Evolutionary conservation across 1,140 invertebrate species (phyloP).

Genomic region (Harpegnathos saltator): DNA sequence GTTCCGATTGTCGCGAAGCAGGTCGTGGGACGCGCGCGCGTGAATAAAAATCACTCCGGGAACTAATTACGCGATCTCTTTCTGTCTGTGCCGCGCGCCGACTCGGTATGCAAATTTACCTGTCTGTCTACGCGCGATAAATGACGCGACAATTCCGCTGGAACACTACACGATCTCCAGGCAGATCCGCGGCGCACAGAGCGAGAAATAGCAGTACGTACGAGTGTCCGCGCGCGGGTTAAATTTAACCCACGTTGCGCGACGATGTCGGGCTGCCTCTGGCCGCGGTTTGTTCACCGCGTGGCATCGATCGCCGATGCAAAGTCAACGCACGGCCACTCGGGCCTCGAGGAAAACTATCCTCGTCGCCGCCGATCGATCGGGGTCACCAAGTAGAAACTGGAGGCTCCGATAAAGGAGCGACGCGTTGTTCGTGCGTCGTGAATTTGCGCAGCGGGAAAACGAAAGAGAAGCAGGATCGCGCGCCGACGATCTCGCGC

Average conservation of each 20-base stretch:
- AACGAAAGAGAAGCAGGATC: neutral
- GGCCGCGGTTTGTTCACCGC: conserved; percentile 42
- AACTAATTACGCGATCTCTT: no score
- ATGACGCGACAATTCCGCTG: no score
- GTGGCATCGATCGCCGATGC: conserved; percentile 45
- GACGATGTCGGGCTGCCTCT: neutral
- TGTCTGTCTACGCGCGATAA: no score
- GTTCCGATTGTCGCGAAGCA: no score
- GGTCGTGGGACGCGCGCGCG: no score
- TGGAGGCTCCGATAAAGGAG: conserved; percentile 15
- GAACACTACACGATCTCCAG: neutral
- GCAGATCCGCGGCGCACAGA: neutral
- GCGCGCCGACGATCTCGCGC: no score
- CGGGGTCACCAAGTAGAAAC: conserved; percentile 66
- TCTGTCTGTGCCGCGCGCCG: no score
- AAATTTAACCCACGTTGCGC: conserved; percentile 19
- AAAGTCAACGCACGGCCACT: conserved; percentile 61
- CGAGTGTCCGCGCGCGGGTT: neutral
- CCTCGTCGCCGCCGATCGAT: conserved; percentile 60
- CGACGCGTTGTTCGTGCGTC: conserved; percentile 23
- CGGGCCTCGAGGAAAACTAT: conserved; percentile 46
- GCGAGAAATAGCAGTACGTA: neutral
- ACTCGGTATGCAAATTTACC: no score
- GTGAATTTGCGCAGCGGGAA: neutral
- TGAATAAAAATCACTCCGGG: no score